These are phyloP conservation scores for Microcebus ravelobensis DNA, from an alignment of 2,113 vertebrate species.

Conservation along the genomic window DNA sequence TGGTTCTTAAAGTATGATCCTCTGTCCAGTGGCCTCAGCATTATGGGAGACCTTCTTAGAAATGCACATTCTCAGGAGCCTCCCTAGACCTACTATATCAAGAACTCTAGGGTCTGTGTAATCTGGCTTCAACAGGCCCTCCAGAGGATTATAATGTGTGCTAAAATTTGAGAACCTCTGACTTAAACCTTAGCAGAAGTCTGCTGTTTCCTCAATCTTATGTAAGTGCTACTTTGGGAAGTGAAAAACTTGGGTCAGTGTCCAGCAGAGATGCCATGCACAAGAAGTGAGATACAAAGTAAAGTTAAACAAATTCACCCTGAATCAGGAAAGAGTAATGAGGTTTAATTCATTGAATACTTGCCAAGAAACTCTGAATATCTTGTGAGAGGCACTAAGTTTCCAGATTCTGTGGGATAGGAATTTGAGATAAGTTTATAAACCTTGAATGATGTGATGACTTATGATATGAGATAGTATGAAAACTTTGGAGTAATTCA, in stretches of 20 bases:
- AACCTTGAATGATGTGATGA: background rate
- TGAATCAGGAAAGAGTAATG: background rate
- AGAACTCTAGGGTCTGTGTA: background rate
- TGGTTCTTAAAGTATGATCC: background rate
- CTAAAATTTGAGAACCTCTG: background rate
- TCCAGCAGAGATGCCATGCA: background rate
- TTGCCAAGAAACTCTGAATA: background rate
- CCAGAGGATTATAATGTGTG: background rate
- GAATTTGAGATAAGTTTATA: background rate
- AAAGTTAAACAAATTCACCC: background rate
- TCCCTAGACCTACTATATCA: background rate
- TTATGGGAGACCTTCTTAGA: background rate
- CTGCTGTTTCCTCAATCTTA: background rate
- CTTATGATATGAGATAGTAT: background rate
- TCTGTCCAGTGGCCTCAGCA: background rate
- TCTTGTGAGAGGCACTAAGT: background rate
- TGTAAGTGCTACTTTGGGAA: background rate
- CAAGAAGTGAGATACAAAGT: background rate
- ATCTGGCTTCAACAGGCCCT: background rate
- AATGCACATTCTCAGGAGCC: background rate
- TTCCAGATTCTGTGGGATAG: background rate
- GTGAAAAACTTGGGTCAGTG: background rate
- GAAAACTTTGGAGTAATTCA: background rate
- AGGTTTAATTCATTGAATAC: background rate
- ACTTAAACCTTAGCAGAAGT: background rate